Conservation (phyloP, 2,797 vertebrate species). For the Sebastes iracundus region DNA sequence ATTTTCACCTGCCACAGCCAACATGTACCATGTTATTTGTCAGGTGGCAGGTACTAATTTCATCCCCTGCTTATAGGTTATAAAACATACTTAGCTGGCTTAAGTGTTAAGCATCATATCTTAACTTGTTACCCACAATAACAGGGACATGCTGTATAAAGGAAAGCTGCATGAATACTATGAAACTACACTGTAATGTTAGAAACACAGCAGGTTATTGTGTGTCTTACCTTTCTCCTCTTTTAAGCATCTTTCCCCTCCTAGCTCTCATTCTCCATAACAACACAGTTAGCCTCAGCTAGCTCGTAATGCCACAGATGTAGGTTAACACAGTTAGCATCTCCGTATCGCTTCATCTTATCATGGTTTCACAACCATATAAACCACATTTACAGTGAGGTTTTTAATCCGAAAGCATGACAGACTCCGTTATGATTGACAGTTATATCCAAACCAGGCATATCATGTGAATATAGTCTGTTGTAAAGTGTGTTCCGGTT, state of each 20-base stretch:
- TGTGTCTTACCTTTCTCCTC: conserved; percentile 33
- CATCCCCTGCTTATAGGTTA: background rate
- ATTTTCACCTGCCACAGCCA: no score
- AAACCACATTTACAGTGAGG: background rate
- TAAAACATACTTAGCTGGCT: background rate
- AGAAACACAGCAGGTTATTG: background rate
- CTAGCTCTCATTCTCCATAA: background rate
- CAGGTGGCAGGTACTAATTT: no score
- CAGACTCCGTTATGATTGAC: background rate
- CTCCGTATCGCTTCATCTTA: conserved; percentile 26
- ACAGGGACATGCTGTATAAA: background rate
- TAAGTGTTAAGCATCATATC: background rate
- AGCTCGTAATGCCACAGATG: conserved; percentile 28
- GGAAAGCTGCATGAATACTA: background rate
- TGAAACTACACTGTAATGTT: background rate
- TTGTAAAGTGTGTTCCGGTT: conserved; percentile 23
- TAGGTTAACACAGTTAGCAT: background rate
- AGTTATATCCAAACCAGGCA: background rate
- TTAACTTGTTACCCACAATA: background rate
- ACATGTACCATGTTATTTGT: background rate
- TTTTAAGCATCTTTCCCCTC: conserved; percentile 18
- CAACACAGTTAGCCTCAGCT: conserved; percentile 52
- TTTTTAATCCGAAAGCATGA: background rate
- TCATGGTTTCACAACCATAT: background rate
- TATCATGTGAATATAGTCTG: background rate